Percentiles rank a stretch among this genome's conserved stretches.
phyloP scores from a whole-genome alignment of 2,888 invertebrate genomes.

The Drosophila pseudotakahashii region DNA sequence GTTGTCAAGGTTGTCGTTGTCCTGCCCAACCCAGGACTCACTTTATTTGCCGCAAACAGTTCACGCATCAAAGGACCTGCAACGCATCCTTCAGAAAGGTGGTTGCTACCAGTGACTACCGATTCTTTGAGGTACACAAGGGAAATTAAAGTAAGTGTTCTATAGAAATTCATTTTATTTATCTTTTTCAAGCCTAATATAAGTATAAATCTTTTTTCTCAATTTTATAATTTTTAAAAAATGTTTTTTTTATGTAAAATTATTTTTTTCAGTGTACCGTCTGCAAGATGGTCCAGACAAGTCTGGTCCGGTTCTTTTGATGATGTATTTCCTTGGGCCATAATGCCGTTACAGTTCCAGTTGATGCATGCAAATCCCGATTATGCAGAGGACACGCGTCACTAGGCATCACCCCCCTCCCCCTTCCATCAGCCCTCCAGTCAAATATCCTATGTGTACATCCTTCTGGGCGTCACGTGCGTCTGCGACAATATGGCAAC shows the following conservation, averaged over 20 bases:
- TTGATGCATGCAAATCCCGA: conserved; percentile 80
- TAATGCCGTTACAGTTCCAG: conserved; percentile 60
- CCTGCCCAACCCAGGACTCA: conserved; percentile 18
- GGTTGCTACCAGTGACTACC: conserved; percentile 13
- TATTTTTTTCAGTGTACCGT: background rate
- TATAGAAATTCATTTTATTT: too few species aligned
- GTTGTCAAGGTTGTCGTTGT: conserved; percentile 68
- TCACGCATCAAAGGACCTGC: conserved; percentile 71
- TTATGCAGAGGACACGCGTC: conserved; percentile 75
- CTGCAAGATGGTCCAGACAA: conserved; percentile 7
- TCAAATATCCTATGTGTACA: conserved; percentile 11
- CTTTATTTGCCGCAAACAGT: conserved; percentile 66
- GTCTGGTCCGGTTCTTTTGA: conserved; percentile 37
- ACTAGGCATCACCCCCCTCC: conserved; percentile 36
- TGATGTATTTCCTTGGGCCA: conserved; percentile 55
- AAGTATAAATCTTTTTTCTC: too few species aligned
- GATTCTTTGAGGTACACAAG: conserved; percentile 6
- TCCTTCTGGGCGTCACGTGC: conserved; percentile 61
- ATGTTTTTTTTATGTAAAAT: too few species aligned
- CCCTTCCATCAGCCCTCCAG: conserved; percentile 18
- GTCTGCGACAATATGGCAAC: conserved; percentile 70
- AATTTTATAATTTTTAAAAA: too few species aligned
- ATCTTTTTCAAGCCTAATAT: too few species aligned
- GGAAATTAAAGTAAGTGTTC: too few species aligned
- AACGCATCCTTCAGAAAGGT: conserved; percentile 50